Evolutionary conservation across 2,797 vertebrate genomes (phyloP), one percentile per base, ranked within the genome.

Genomic region (Falco columbarius): DNA sequence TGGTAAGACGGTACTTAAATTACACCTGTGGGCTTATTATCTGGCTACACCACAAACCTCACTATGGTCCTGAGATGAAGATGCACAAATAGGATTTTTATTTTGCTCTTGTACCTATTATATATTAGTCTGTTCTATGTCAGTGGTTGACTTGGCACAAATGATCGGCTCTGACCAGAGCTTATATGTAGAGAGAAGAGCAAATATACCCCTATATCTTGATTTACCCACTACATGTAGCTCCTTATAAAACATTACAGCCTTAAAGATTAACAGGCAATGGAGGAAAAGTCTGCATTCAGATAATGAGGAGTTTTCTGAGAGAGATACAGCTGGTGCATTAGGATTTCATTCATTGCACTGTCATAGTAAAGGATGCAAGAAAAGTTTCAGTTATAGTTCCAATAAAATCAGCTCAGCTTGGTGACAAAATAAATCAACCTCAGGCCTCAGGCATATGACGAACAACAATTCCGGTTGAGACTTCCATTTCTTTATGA

Each of bases 381-480:
- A 68, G 68, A 81, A 72, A 89, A 89, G 26, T 82, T 96, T 83
- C 55, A 49, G 44, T 85, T 77, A 73, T 42, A 49, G 46, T 72
- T 92, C 54, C 23, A 86, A 79, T 59, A 83, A 87, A 92, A 83
- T 74, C 34, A 40, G 61, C 79, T 74, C 52, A 76, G 32, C 34
- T 85, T 82, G n/a, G 27, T 79, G 82, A 75, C 58, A 92, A 89
- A 94, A 94, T 56, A 96, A 87, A 92, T 92, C 86, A 83, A 16
- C 44, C 74, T 93, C 44, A 55, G 71, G 68, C 90, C 80, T 83
- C 47, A n/a, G 91, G 66, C 44, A 38, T 42, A 55, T 9, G 65
- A 81, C 0, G 2, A 95, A 74, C 54, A 73, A 72, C 40, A 66
- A 7, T 70, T 95, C 58, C 86, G 89, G 65, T 65, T 59, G 72